Evolutionary conservation across 2,888 invertebrate species (phyloP).

Genomic region (Schizaphis graminum): DNA sequence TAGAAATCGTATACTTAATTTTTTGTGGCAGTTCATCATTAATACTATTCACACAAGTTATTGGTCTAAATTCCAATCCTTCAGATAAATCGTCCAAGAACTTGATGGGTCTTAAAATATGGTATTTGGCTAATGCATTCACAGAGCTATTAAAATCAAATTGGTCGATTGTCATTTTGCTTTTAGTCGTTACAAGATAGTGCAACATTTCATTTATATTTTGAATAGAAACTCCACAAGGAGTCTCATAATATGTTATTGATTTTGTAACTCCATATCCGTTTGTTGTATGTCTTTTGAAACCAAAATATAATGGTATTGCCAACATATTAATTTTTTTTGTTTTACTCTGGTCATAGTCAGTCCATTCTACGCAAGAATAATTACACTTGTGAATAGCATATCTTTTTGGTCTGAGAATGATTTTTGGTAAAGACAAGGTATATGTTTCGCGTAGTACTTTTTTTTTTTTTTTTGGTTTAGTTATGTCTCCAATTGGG

Average conservation of each 20-base stretch:
- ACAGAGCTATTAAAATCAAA: slow-evolving; percentile 89
- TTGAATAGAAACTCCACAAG: slow-evolving; percentile 87
- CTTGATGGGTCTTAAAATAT: slow-evolving; percentile 73
- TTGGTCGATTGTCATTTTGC: slow-evolving; percentile 87
- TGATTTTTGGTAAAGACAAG: not conserved
- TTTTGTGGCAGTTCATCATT: slow-evolving; percentile 87
- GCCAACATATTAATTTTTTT: slow-evolving; percentile 84
- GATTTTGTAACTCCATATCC: accelerated
- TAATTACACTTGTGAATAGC: slow-evolving; percentile 78
- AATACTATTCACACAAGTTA: slow-evolving; percentile 92
- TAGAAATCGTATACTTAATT: slow-evolving; percentile 86
- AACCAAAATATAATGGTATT: slow-evolving; percentile 85
- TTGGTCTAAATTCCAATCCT: slow-evolving; percentile 88
- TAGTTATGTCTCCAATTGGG: not conserved
- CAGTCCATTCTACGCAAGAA: slow-evolving; percentile 70
- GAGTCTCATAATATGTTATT: slow-evolving; percentile 76
- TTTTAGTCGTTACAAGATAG: slow-evolving; percentile 80
- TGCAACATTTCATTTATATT: slow-evolving; percentile 81
- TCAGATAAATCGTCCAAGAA: slow-evolving; percentile 79
- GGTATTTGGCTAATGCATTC: slow-evolving; percentile 87
- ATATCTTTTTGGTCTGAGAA: slow-evolving; percentile 70
- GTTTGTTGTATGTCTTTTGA: not conserved
- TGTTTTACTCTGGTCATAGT: slow-evolving; percentile 74
- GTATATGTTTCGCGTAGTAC: not conserved
- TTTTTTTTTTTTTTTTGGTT: not conserved